These are phyloP conservation scores for Tamandua tetradactyla DNA, from an alignment of 2,797 vertebrate genomes.

Conservation along the genomic window DNA sequence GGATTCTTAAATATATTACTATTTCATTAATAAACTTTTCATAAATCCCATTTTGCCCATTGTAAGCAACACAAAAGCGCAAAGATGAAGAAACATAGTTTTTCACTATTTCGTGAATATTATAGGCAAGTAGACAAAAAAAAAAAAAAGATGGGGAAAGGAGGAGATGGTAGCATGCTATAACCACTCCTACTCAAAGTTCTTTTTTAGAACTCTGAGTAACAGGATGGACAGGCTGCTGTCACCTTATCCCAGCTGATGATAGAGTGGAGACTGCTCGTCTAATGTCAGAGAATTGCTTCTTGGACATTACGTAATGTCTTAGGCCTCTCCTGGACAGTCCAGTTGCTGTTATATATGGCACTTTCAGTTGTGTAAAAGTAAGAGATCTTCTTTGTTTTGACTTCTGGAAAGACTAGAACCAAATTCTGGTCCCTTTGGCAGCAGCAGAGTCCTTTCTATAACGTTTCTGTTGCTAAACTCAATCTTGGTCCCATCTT, in stretches of 20 bases:
- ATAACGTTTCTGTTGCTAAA: not conserved
- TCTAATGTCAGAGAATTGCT: not conserved
- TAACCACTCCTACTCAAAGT: accelerated
- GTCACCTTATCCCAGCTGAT: not conserved
- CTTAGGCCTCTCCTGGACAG: not conserved
- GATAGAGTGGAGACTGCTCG: not conserved
- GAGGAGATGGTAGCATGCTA: not conserved
- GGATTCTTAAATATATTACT: not conserved
- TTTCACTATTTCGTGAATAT: slow-evolving; percentile 10
- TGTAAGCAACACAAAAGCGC: not conserved
- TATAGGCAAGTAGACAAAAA: not conserved
- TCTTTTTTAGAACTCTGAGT: not conserved
- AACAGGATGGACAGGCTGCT: not conserved
- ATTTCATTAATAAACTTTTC: not conserved
- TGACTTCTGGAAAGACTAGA: not conserved
- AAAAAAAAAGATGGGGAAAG: not conserved
- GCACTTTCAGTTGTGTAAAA: not conserved
- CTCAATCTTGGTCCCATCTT: not conserved
- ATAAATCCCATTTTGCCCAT: not conserved
- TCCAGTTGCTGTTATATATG: not conserved
- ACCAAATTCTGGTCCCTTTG: not conserved
- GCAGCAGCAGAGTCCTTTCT: not conserved
- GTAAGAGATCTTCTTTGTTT: not conserved
- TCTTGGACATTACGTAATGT: not conserved
- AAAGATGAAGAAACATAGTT: not conserved